These are phyloP conservation scores for Ophioninae sp. DNA, from an alignment of 2,888 invertebrate species.

Conservation along the genomic window DNA sequence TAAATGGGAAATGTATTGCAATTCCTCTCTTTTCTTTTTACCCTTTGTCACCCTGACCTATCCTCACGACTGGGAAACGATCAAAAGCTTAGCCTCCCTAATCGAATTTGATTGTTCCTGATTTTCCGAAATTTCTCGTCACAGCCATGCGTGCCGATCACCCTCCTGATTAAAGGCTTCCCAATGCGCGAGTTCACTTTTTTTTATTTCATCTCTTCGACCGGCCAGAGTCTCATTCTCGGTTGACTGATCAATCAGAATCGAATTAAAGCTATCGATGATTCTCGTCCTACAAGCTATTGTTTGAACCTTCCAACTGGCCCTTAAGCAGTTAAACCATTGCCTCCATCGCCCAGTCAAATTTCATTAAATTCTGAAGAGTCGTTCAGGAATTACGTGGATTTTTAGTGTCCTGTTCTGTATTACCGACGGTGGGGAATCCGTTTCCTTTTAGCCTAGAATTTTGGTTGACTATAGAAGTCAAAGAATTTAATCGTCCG, in stretches of 20 bases:
- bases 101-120: slow-evolving; percentile 43
- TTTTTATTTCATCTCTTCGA: background rate
- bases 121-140: slow-evolving; percentile 27
- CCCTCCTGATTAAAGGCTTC: background rate
- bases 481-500: no score
- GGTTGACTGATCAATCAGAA: background rate
- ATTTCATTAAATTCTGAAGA: no score
- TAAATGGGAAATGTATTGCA: slow-evolving; percentile 55
- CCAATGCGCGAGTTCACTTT: background rate
- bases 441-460: no score
- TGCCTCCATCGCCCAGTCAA: no score
- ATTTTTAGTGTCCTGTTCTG: no score
- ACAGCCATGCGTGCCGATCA: background rate
- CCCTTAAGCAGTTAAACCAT: no score
- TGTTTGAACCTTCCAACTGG: background rate
- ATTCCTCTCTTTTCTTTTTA: slow-evolving; percentile 47
- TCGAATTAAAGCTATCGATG: background rate
- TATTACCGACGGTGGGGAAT: no score
- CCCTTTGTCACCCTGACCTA: slow-evolving; percentile 5
- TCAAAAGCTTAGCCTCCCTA: slow-evolving; percentile 44
- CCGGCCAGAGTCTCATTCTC: background rate
- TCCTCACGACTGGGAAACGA: slow-evolving; percentile 13
- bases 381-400: no score
- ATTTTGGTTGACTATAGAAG: no score
- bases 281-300: background rate